Base-by-base conservation (phyloP, 2,113 vertebrate genomes). In the Dinomys branickii region DNA sequence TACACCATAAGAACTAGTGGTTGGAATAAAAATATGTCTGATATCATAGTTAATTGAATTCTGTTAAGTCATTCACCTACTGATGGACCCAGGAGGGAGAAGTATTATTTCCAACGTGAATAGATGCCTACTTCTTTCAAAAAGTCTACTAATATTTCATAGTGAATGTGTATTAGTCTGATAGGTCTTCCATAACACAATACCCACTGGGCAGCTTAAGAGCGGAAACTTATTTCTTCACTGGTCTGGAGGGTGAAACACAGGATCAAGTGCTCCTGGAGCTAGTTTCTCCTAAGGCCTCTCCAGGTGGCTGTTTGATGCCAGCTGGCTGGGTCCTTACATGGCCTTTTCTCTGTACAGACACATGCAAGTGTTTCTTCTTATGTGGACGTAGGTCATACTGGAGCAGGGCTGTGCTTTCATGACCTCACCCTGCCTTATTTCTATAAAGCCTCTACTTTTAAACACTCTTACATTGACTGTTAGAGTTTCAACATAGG, bases 121-220 rank as follows among this genome's bases (percentile, higher is more conserved):
- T 63, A 85, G n/a, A 90, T 58, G 24, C 20, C 81, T 50, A 85
- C 61, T 81, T 87, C 17, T 65, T 95, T 90, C 90, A 61, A 24
- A 84, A 87, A 6, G 2, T 10, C 26, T 89, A 20, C 65, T 59
- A 24, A 26, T 56, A 56, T 71, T 90, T 83, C 7, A 54, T 89
- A 65, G 33, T 77, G 10, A 59, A 17, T 33, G 81, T 69, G 13
- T 22, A 82, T 88, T 85, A 69, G 14, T 41, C 58, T 73, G 22
- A 56, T 11, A 13, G 30, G 17, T 0, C 9, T 28, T 26, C 17
- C n/a, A 26, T 12, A 56, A 75, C 88, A 92, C 38, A 88, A 30
- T 61, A 44, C 33, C 0, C 44, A n/a, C 17, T 41, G 44, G 3
- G 35, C 30, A 24, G 16, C 14, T 52, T 75, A 24, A 38, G 13